Percentiles rank a stretch among this genome's conserved stretches.
Conservation (phyloP, 1,140 invertebrate genomes). For the Drosophila nannoptera region DNA sequence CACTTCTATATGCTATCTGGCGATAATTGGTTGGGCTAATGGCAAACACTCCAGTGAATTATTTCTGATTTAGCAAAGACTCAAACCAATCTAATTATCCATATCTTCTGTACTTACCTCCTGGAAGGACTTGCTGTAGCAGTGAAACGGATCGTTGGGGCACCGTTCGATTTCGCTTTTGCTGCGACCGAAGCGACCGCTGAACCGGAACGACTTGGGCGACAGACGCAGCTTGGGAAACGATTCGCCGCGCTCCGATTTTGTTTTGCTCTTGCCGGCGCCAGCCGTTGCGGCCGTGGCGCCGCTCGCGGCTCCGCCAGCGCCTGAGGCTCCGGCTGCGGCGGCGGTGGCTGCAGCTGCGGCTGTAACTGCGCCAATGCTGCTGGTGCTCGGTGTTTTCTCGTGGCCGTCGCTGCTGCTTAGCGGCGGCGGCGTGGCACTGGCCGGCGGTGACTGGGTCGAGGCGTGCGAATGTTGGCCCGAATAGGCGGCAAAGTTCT, state of each 20-base stretch:
- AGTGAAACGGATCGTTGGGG: conserved; percentile 71
- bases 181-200: conserved; percentile 75
- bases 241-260: conserved; percentile 74
- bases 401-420: conserved; percentile 16
- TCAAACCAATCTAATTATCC: no score
- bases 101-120: conserved; percentile 75
- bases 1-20: no score
- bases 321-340: neutral
- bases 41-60: no score
- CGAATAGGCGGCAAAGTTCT: conserved; percentile 63
- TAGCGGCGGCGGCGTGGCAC: conserved; percentile 45
- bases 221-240: conserved; percentile 73
- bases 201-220: conserved; percentile 76
- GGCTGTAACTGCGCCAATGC: neutral
- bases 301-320: neutral
- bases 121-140: conserved; percentile 78
- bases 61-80: no score
- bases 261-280: conserved; percentile 51
- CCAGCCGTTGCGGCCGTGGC: neutral
- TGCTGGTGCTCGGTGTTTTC: conserved; percentile 12
- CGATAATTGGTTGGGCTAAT: no score
- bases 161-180: conserved; percentile 76
- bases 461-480: conserved; percentile 45
- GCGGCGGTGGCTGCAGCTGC: no score
- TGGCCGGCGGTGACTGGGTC: conserved; percentile 57